Conservation (phyloP, 1,140 invertebrate genomes). For the Oppia nitens region DNA sequence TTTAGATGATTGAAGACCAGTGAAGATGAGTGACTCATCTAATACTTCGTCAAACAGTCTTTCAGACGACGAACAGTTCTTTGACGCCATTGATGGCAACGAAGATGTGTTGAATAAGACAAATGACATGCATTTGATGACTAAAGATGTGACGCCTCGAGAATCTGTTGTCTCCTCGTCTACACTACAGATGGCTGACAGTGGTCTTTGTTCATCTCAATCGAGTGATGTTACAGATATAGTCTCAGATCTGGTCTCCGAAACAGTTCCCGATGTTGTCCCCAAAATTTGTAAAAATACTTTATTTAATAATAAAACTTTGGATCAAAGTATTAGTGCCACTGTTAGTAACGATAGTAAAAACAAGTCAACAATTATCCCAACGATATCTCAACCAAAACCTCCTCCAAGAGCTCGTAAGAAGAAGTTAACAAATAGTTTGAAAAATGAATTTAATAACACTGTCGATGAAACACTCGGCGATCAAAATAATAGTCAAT, state of each 20-base stretch:
- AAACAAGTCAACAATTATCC: background rate
- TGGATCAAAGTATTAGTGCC: no score
- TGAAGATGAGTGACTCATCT: background rate
- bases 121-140: background rate
- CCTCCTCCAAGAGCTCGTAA: conserved; percentile 6
- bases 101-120: background rate
- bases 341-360: background rate
- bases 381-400: background rate
- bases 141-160: background rate
- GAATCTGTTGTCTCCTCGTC: background rate
- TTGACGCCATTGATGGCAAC: conserved; percentile 4
- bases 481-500: background rate
- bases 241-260: background rate
- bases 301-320: no score
- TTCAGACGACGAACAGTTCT: conserved; percentile 5
- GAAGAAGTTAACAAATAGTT: background rate
- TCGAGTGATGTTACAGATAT: conserved; percentile 9
- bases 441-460: background rate
- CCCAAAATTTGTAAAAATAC: no score
- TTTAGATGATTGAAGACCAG: no score
- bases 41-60: background rate
- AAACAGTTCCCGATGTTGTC: background rate
- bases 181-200: conserved; percentile 5
- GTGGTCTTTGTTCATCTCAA: conserved; percentile 9
- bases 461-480: background rate